Evolutionary conservation across 2,797 vertebrate species (phyloP).

Genomic region (Sebastiscus albofasciatus): DNA sequence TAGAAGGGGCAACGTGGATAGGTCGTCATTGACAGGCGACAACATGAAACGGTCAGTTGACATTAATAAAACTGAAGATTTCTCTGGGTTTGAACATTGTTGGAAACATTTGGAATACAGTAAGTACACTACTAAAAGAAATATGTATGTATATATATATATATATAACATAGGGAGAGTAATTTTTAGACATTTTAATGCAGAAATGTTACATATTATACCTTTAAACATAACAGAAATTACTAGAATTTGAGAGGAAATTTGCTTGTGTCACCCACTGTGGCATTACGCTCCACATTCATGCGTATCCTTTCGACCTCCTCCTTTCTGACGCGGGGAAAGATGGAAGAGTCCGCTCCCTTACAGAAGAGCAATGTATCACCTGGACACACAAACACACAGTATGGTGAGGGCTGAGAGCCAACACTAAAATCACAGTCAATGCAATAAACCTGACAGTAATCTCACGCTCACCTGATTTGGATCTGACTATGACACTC

Average conservation of each 20-base stretch:
- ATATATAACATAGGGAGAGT: too few relatives aligned
- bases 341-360: slow-evolving; percentile 96
- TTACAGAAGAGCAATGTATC: slow-evolving; percentile 94
- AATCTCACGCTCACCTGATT: slow-evolving; percentile 80
- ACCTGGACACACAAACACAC: slow-evolving; percentile 75
- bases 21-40: too few relatives aligned
- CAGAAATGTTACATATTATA: too few relatives aligned
- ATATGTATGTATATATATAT: too few relatives aligned
- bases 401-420: background rate
- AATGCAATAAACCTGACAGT: background rate
- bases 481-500: slow-evolving; percentile 93
- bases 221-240: background rate
- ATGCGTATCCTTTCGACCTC: slow-evolving; percentile 90
- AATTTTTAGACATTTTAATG: too few relatives aligned
- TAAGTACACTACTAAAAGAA: too few relatives aligned
- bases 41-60: too few relatives aligned
- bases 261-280: slow-evolving; percentile 81
- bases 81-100: too few relatives aligned
- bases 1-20: too few relatives aligned
- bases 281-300: slow-evolving; percentile 93
- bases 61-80: too few relatives aligned
- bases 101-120: too few relatives aligned
- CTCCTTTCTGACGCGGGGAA: slow-evolving; percentile 89
- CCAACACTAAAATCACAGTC: background rate
- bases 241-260: background rate